Evolutionary conservation across 2,888 invertebrate species (phyloP).

Genomic region (Luffia ferchaultella): DNA sequence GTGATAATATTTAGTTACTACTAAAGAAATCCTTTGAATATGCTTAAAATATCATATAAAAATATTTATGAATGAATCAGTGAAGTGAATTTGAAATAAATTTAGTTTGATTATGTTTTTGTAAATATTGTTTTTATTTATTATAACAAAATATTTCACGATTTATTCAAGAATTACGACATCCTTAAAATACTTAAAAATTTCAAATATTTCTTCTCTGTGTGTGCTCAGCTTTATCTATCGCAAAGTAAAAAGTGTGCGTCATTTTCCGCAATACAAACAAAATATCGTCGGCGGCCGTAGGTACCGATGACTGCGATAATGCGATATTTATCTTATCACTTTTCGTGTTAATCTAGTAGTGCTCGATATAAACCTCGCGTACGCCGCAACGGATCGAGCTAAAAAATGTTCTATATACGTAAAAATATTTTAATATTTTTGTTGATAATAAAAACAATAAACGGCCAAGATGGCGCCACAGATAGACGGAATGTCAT

Average conservation of each 20-base stretch:
- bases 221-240: background rate
- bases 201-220: background rate
- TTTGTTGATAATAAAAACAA: slow-evolving; percentile 7
- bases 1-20: background rate
- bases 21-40: background rate
- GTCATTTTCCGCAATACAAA: background rate
- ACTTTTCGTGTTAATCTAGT: background rate
- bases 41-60: background rate
- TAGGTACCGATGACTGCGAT: background rate
- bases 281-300: background rate
- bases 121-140: background rate
- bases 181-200: background rate
- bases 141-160: background rate
- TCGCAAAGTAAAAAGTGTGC: background rate
- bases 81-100: background rate
- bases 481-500: slow-evolving; percentile 29
- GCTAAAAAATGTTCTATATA: background rate
- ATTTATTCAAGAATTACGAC: background rate
- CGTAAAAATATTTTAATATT: background rate
- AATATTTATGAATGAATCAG: background rate
- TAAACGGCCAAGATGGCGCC: slow-evolving; percentile 27
- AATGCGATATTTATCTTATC: background rate
- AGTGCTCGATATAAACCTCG: background rate
- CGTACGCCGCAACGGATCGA: background rate
- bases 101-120: background rate